phyloP scores from a whole-genome alignment of 2,888 invertebrate species.

The Morinoia aosen region DNA sequence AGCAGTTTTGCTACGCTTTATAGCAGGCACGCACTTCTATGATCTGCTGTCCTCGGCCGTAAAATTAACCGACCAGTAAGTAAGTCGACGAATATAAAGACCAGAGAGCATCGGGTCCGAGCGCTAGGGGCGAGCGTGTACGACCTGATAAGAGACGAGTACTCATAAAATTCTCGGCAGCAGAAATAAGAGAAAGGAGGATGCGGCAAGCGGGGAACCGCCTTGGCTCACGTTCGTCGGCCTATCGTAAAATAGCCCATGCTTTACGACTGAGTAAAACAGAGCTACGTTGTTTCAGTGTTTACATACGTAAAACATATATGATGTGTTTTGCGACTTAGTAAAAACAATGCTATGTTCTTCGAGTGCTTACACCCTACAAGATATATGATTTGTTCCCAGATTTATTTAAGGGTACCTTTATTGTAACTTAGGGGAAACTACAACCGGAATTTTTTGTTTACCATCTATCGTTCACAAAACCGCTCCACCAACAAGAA shows the following conservation, averaged over 20 bases:
- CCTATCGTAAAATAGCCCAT: neutral
- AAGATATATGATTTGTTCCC: neutral
- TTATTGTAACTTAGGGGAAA: no score
- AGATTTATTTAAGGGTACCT: no score
- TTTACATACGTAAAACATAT: no score
- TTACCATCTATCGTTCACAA: neutral
- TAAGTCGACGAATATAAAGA: neutral
- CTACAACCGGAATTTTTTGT: neutral
- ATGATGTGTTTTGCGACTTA: neutral
- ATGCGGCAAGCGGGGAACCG: neutral
- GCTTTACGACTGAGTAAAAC: neutral
- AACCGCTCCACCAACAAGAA: neutral
- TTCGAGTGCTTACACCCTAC: neutral
- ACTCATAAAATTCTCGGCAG: neutral
- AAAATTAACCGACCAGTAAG: conserved; percentile 24
- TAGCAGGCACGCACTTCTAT: neutral
- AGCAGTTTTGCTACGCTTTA: neutral
- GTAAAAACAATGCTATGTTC: neutral
- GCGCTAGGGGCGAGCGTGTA: neutral
- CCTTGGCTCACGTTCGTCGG: neutral
- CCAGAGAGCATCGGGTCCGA: neutral
- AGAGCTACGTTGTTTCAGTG: neutral
- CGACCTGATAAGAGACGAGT: conserved; percentile 7
- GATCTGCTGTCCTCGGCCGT: neutral
- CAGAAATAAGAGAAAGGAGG: neutral